These are phyloP conservation scores for Pollenia griseotomentosa DNA, from an alignment of 2,888 invertebrate genomes.

Conservation along the genomic window DNA sequence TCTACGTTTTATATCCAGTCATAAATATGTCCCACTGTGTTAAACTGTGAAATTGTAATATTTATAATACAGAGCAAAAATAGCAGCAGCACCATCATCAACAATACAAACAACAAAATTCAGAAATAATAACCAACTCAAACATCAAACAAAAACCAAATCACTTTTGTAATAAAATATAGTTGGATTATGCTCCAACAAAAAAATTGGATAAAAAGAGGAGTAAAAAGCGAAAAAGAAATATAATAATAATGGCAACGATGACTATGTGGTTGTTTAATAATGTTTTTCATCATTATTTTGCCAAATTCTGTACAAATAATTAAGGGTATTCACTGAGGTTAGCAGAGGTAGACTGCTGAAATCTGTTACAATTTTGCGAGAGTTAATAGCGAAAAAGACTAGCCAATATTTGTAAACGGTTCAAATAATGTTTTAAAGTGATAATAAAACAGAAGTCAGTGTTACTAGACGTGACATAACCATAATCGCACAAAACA, in stretches of 20 bases:
- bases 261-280: conserved; percentile 17
- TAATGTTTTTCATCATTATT: conserved; percentile 29
- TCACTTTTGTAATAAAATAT: conserved; percentile 38
- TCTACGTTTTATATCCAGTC: conserved; percentile 43
- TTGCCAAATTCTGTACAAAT: conserved; percentile 1
- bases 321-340: conserved; percentile 20
- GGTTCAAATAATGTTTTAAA: no score
- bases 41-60: conserved; percentile 70
- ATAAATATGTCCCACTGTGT: conserved; percentile 72
- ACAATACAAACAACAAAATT: neutral
- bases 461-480: no score
- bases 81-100: conserved; percentile 27
- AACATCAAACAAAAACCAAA: conserved; percentile 40
- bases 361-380: no score
- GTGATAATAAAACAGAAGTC: no score
- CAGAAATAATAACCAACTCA: neutral
- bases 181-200: conserved; percentile 26
- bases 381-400: no score
- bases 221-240: neutral
- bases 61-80: conserved; percentile 33
- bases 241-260: conserved; percentile 23
- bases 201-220: neutral
- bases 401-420: no score
- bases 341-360: neutral
- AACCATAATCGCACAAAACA: no score